These are phyloP conservation scores for Propithecus coquereli DNA, from an alignment of 2,113 vertebrate genomes.

Conservation along the genomic window DNA sequence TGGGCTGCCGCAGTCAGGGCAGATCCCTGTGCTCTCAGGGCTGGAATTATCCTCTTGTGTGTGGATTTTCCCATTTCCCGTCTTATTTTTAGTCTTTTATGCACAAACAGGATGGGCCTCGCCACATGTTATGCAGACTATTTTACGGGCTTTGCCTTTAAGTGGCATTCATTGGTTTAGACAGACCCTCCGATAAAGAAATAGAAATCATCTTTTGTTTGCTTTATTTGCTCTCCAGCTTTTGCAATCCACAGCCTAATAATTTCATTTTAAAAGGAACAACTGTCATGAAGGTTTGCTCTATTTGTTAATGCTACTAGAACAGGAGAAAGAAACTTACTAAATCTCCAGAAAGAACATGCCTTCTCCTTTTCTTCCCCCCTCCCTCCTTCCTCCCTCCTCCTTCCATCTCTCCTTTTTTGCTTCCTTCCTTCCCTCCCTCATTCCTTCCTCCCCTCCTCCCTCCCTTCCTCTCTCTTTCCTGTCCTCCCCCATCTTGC, in stretches of 20 bases:
- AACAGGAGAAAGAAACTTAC: neutral
- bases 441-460: fast-evolving
- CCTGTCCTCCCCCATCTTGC: fast-evolving
- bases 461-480: neutral
- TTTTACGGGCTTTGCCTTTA: neutral
- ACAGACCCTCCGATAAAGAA: neutral
- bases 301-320: neutral
- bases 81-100: neutral
- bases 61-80: neutral
- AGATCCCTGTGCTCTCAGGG: conserved; percentile 52
- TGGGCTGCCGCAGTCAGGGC: conserved; percentile 47
- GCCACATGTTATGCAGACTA: neutral
- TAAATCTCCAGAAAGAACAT: fast-evolving
- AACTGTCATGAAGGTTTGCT: neutral
- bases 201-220: neutral
- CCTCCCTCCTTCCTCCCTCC: neutral
- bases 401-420: no score
- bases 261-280: conserved; percentile 31
- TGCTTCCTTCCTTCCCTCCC: fast-evolving
- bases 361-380: fast-evolving
- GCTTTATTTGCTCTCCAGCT: neutral
- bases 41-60: conserved; percentile 38
- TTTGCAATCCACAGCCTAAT: neutral
- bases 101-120: neutral
- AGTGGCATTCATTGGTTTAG: neutral